A percentile compares a stretch with the other conserved stretches of the same genome.
Evolutionary conservation across 2,113 vertebrate species (phyloP).

Genomic region (Lophura nycthemera): DNA sequence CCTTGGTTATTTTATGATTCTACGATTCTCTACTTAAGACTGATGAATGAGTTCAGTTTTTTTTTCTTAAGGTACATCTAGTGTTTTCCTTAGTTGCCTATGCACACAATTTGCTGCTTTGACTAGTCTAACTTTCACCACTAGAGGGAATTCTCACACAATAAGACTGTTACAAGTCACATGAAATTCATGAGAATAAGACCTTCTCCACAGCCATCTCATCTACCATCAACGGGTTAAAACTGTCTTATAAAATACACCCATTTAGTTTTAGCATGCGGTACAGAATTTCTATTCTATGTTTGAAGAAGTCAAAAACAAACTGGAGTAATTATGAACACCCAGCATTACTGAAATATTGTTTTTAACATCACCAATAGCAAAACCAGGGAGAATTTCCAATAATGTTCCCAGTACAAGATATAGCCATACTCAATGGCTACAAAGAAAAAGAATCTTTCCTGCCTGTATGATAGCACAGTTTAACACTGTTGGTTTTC

Average conservation of each 20-base stretch:
- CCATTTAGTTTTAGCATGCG: neutral
- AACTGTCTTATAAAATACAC: neutral
- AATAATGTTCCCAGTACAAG: too few relatives aligned
- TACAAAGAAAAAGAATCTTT: too few relatives aligned
- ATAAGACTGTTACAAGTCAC: neutral
- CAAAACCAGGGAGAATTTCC: neutral
- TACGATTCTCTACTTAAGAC: neutral
- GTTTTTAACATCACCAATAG: neutral
- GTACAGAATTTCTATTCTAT: too few relatives aligned
- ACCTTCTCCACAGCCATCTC: neutral
- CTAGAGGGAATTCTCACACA: constrained; percentile 36
- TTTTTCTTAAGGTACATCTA: neutral
- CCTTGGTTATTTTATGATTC: too few relatives aligned
- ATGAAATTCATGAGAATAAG: accelerated
- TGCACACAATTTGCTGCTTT: neutral
- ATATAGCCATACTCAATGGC: too few relatives aligned
- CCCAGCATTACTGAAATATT: neutral
- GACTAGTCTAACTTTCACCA: neutral
- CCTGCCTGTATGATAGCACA: too few relatives aligned
- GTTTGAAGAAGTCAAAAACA: neutral
- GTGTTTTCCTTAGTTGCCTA: neutral
- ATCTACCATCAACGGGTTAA: neutral
- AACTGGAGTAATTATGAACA: neutral
- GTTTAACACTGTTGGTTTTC: too few relatives aligned
- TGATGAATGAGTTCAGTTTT: too few relatives aligned